Evolutionary conservation across 2,888 invertebrate genomes (phyloP), one percentile per base, ranked within the genome.

Genomic region (Dendrolimus pini): DNA sequence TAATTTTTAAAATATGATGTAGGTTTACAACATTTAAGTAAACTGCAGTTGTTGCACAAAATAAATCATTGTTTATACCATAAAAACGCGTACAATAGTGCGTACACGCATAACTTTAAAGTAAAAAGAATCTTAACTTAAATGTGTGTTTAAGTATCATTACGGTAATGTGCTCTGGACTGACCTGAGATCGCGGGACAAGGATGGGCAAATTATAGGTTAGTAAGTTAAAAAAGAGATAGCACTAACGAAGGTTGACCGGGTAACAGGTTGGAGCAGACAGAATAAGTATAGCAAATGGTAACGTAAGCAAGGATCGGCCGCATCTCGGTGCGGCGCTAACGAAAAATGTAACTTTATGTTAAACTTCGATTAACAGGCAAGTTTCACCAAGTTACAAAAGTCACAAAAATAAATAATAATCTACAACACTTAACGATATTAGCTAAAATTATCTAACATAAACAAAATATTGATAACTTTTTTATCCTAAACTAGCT

Each of bases 121-220:
- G 71, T 75, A 88, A 88, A 89, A 85, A 83, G 78, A 79, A 82
- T 78, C 80, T 84, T 85, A 80, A 88, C 88, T 87, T 88, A 89
- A 88, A 89, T 89, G 85, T 89, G 88, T 89, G 83, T 89, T 89
- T 88, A 88, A 84, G 86, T 89, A 88, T 89, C 85, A 89, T 90
- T 89, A 90, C 87, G 70, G 85, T 88, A 87, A 89, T 87, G 81
- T 81, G 75, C 81, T 79, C 70, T 66, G 75, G 80, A 75, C 83
- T 89, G 89, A 89, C 89, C 89, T 77, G 82, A 77, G 81, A 78
- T 79, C 67, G 79, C 65, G 62, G 55, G 78, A 85, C 59, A 8
- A 71, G 66, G 84, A 86, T 59, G 62, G 69, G 30, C 59, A 57
- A 68, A 77, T 74, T 42, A 56, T 55, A 61, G 58, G 65, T 67